These are phyloP conservation scores for Amia ocellicauda DNA, from an alignment of 2,113 vertebrate species.

Conservation along the genomic window DNA sequence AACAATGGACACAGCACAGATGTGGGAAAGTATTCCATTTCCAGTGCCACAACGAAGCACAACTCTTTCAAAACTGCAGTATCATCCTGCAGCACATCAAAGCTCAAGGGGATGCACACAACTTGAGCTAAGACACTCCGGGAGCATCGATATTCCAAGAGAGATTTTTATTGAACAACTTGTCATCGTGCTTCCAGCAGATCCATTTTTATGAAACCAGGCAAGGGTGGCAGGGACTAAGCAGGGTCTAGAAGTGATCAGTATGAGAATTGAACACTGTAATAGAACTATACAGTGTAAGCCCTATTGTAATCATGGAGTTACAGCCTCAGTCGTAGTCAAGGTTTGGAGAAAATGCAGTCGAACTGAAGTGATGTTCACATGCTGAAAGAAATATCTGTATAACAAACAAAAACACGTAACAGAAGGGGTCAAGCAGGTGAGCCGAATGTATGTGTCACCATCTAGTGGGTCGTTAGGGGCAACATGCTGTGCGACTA, in stretches of 20 bases:
- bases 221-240: constrained; percentile 16
- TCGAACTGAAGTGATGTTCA: background rate
- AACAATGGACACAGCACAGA: no score
- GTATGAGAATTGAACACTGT: constrained; percentile 16
- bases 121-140: background rate
- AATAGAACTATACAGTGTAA: constrained; percentile 21
- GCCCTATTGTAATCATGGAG: constrained; percentile 5
- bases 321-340: constrained; percentile 15
- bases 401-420: background rate
- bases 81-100: constrained; percentile 18
- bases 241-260: constrained; percentile 10
- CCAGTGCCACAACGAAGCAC: no score
- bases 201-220: constrained; percentile 20
- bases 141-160: constrained; percentile 17
- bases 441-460: no score
- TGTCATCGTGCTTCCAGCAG: constrained; percentile 17
- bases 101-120: constrained; percentile 14
- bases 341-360: background rate
- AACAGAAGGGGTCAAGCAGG: no score
- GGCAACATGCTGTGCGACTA: no score
- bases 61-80: no score
- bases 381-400: background rate
- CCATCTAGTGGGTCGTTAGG: no score
- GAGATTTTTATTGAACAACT: background rate
- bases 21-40: no score